Base-by-base conservation (phyloP, 1,140 invertebrate genomes). In the Drosophila parabipectinata region DNA sequence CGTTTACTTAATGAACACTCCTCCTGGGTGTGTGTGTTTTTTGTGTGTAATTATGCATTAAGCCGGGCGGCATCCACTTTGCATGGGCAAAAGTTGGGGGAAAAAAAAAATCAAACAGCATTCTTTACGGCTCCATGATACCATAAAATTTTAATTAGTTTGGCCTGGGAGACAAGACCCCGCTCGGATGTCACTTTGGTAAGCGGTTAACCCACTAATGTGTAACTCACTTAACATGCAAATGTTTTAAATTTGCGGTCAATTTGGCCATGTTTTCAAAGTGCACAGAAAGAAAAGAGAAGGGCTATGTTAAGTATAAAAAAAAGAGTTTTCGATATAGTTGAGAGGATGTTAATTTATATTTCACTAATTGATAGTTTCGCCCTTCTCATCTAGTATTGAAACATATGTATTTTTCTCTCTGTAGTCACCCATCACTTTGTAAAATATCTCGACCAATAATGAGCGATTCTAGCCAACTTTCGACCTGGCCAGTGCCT, bases 71-170 rank as follows among this genome's bases (percentile, higher is more conserved):
- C 52, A 41, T 44, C 30, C 15, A 68, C 67, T 66, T 69, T 76
- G 71, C 72, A 58, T 58, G 44, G 54, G 60, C 69, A 63, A 34
- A 56, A 59, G 63, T 68, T 57, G 50, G 62, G 47, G 4, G 61
- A 67, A 73, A 79, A 68, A 67, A 73, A 79, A 77, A 69, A 24
- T 60, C 26, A 50, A 14, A 67, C 24, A 44, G 77, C 81, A 71
- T 84, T 80, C 81, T 61, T 85, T 85, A 55, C 47, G 39, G 66
- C 62, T 72, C 62, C 64, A 76, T 62, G 53, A 72, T 67, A 69
- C 83, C 83, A 82, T 88, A 67, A 75, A 71, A 87, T 87, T 87
- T 87, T 87, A 87, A 87, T 87, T 87, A 87, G 82, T 87, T 85
- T 78, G 60, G 26, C 53, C 45, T 26, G 21, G 30, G 51, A 77